Evolutionary conservation across 23 tunicate genomes (phyloP), one percentile per base, ranked within the genome.

Genomic region (Styela clava): DNA sequence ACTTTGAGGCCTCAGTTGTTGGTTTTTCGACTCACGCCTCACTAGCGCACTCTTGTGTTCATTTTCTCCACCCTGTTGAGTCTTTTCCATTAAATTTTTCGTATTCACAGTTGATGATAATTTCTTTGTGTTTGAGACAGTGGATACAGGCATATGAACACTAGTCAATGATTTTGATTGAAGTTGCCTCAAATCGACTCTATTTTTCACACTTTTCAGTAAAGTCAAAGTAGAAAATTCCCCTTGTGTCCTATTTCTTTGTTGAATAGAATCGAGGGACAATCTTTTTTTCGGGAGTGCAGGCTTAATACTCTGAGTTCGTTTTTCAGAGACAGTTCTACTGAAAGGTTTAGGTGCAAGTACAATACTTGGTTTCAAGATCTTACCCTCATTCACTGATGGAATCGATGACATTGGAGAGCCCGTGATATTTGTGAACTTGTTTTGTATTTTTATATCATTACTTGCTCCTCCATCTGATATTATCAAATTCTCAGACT

Each of bases 1-100:
- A 31, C 67, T 77, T 52, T 51, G 65, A 9, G 81, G 81, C 18
- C 70, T 44, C 56, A 44, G 7, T 44, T 44, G 56, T 44, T 44
- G 56, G 12, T 7, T 44, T 44, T 44, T 44, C 9, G 56, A 44
- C 12, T 44, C 56, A 12, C 56, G 12, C 12, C 56, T 44, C 56
- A 44, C 56, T 44, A 44, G 12, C 56, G 12, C 56, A 7, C 56
- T 12, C 56, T 44, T 44, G 56, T 44, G 56, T n/a, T n/a, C n/a
- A n/a, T n/a, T n/a, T n/a, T n/a, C n/a, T n/a, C n/a, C n/a, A n/a
- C n/a, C n/a, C n/a, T n/a, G n/a, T n/a, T n/a, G n/a, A n/a, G n/a
- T n/a, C n/a, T n/a, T n/a, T n/a, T n/a, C n/a, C n/a, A n/a, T n/a
- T n/a, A n/a, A n/a, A n/a, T n/a, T n/a, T n/a, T n/a, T n/a, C 9